These are phyloP conservation scores for Zalophus californianus DNA, from an alignment of 2,797 vertebrate species.

Conservation along the genomic window DNA sequence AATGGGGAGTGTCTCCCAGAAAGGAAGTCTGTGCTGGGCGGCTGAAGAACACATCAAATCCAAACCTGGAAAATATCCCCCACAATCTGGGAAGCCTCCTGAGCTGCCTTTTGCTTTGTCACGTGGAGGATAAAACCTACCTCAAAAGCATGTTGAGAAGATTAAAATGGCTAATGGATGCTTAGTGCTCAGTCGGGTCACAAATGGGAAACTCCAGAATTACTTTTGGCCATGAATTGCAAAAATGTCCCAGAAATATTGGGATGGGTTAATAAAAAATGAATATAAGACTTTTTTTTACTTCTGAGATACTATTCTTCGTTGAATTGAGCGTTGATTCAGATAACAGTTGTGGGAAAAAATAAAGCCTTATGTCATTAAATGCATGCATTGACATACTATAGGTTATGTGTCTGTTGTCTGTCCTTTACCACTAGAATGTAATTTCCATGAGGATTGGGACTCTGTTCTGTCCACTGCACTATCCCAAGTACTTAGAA, in stretches of 20 bases:
- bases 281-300: neutral
- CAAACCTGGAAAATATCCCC: neutral
- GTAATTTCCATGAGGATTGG: neutral
- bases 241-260: neutral
- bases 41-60: neutral
- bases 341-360: neutral
- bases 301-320: neutral
- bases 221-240: neutral
- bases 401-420: neutral
- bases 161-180: neutral
- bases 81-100: neutral
- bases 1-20: too few species aligned
- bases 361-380: neutral
- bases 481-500: neutral
- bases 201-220: neutral
- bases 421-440: neutral
- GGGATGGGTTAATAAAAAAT: slow-evolving; percentile 3
- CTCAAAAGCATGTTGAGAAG: neutral
- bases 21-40: neutral
- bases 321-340: neutral
- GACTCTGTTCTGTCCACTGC: neutral
- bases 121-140: neutral
- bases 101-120: neutral
- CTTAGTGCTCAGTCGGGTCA: neutral
- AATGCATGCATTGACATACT: neutral